Evolutionary conservation across 2,888 invertebrate species (phyloP).

Genomic region (Diaprepes abbreviatus): DNA sequence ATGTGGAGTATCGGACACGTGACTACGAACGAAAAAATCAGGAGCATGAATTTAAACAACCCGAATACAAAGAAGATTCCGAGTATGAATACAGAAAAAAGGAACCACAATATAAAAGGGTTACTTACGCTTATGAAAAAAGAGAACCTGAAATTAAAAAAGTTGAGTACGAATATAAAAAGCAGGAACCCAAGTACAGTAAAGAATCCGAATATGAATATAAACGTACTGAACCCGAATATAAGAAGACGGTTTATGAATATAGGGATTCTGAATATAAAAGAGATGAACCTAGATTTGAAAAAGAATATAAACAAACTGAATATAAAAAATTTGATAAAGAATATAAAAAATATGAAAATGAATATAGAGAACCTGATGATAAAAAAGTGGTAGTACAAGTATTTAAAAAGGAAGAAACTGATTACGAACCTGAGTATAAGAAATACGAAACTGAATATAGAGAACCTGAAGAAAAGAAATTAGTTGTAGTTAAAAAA

Average conservation of each 20-base stretch:
- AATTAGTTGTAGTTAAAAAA: not conserved
- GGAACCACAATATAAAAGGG: not conserved
- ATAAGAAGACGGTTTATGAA: no score
- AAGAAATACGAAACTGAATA: not conserved
- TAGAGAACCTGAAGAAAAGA: not conserved
- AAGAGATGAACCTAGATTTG: no score
- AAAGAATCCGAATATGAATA: not conserved
- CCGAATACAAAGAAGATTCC: not conserved
- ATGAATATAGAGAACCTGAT: no score
- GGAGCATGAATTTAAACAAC: not conserved
- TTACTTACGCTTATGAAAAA: not conserved
- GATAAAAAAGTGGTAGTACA: no score
- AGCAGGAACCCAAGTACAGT: not conserved
- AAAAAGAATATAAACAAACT: not conserved
- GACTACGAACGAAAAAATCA: not conserved
- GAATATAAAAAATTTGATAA: no score
- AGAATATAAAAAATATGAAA: not conserved
- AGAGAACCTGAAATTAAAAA: not conserved
- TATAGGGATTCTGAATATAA: not conserved
- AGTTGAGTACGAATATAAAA: not conserved
- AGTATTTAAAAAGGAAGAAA: not conserved
- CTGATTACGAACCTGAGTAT: not conserved
- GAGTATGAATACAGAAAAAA: not conserved
- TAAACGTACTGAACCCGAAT: not conserved
- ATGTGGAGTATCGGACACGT: not conserved